Evolutionary conservation across 2,888 invertebrate genomes (phyloP).

Genomic region (Phengaris alcon): DNA sequence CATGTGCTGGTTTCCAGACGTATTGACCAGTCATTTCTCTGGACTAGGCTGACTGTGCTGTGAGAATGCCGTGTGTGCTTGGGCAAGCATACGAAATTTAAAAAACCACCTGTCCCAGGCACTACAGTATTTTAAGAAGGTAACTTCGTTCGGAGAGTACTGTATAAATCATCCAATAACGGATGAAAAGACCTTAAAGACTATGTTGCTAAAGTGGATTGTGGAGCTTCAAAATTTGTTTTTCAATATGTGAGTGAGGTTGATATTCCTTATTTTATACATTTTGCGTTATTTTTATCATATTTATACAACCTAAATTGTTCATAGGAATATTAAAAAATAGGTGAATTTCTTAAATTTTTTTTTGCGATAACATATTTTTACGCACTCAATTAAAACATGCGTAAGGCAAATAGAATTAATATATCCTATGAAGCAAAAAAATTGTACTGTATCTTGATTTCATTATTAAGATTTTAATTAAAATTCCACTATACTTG

Average conservation of each 20-base stretch:
- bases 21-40: too few relatives aligned
- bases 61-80: too few relatives aligned
- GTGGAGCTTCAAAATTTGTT: neutral
- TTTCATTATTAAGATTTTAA: conserved; percentile 6
- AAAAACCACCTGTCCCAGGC: too few relatives aligned
- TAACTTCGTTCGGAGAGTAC: too few relatives aligned
- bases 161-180: too few relatives aligned
- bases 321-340: neutral
- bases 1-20: too few relatives aligned
- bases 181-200: too few relatives aligned
- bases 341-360: neutral
- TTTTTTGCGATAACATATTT: neutral
- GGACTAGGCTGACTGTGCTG: too few relatives aligned
- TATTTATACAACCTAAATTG: too few relatives aligned
- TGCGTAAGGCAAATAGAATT: neutral
- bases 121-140: too few relatives aligned
- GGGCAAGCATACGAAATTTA: too few relatives aligned
- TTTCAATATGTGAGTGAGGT: neutral
- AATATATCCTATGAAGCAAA: neutral
- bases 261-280: neutral
- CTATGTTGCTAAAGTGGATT: neutral
- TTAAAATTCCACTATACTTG: conserved; percentile 23
- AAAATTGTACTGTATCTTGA: conserved; percentile 2
- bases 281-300: neutral
- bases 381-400: neutral